Evolutionary conservation across 2,113 vertebrate species (phyloP), one percentile per base, ranked within the genome.

Genomic region (Ameiurus melas): DNA sequence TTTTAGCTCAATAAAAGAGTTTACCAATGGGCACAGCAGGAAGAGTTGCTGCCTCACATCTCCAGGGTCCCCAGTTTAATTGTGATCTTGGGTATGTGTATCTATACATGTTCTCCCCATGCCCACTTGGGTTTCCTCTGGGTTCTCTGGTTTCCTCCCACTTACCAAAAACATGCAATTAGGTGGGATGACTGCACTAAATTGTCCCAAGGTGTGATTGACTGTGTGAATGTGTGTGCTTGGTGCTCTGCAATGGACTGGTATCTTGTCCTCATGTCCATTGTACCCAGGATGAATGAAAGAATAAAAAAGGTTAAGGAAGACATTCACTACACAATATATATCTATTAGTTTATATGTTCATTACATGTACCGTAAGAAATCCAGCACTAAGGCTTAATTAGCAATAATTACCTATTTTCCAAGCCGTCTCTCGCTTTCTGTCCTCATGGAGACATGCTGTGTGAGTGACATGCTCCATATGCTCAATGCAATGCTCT

Each of bases 401-500:
- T 77, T 58, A 66, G 58, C 89, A 85, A 27, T 89, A 89, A 87
- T 85, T 27, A 20, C 55, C 53, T 66, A 71, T 90, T 83, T 86
- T 73, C n/a, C 33, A 81, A 33, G 20, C 5, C 55, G 25, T 82
- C 30, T 82, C 8, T 39, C 13, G 55, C 62, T 58, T 71, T 79
- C 43, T 82, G 60, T 78, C 33, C 66, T 85, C 70, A n/a, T 39
- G 77, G 78, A 84, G 53, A 86, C 82, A 22, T 84, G 5, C 51
- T 79, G 71, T 79, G 79, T 36, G 57, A 73, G 43, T 86, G 82
- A 86, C 36, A 43, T 14, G 66, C 87, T 84, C 89, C 89, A 90
- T 88, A 87, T 88, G 88, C 87, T 87, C 81, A 73, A 73, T 64
- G n/a, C 66, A 90, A 87, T 89, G 90, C 90, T 87, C 89, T 86